These are phyloP conservation scores for Pseudochirops cupreus DNA, from an alignment of 2,797 vertebrate species.

Conservation along the genomic window DNA sequence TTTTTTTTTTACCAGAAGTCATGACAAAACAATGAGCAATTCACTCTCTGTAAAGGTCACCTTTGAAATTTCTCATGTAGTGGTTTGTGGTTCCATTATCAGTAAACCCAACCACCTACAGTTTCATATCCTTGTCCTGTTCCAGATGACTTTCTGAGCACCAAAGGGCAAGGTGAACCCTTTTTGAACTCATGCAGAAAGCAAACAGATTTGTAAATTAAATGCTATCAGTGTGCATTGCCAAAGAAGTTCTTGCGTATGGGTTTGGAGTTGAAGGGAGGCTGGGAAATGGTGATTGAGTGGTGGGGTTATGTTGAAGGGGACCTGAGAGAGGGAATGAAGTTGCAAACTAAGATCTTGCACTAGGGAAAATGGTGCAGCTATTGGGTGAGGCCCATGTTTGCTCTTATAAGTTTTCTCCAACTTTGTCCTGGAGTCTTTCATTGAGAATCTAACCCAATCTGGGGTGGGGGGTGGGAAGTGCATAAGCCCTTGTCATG, in stretches of 20 bases:
- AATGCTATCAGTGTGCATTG: background rate
- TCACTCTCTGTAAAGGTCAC: constrained; percentile 65
- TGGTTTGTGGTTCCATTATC: constrained; percentile 13
- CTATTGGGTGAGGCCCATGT: background rate
- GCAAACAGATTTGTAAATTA: constrained; percentile 11
- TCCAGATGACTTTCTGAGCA: constrained; percentile 62
- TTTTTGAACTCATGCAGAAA: background rate
- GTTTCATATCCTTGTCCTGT: constrained; percentile 34
- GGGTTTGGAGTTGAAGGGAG: background rate
- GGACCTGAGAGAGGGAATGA: background rate
- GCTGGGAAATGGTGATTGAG: background rate
- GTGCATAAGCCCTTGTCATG: background rate
- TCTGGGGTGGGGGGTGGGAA: background rate
- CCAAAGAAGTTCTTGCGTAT: background rate
- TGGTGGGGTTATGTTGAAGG: background rate
- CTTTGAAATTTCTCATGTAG: constrained; percentile 62
- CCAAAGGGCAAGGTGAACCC: constrained; percentile 12
- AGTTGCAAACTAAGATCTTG: background rate
- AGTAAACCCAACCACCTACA: constrained; percentile 48
- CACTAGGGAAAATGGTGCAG: background rate
- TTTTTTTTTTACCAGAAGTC: constrained; percentile 77
- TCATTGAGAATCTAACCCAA: constrained; percentile 11
- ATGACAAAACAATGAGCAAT: constrained; percentile 31
- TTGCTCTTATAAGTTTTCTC: constrained; percentile 45
- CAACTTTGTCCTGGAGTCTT: background rate